Conservation (phyloP, 2,113 vertebrate genomes). For the Todiramphus chloris region DNA sequence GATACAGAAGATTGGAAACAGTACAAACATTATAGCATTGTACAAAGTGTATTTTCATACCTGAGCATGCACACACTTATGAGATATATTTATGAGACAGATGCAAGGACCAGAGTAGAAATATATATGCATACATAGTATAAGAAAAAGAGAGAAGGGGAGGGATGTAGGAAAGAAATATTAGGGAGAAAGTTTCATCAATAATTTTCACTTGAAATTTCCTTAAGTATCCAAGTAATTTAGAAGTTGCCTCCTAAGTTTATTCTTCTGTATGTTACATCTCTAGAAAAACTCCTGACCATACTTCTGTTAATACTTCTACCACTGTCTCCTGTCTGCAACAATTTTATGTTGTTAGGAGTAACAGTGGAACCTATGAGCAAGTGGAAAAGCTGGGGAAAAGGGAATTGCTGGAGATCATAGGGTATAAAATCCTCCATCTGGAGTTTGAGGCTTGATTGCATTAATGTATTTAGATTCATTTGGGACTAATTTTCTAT, state of each 20-base stretch:
- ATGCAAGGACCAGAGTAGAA: background rate
- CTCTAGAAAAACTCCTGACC: background rate
- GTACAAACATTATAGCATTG: slow-evolving; percentile 41
- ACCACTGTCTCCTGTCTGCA: background rate
- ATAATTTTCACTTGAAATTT: background rate
- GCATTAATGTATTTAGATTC: background rate
- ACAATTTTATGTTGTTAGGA: background rate
- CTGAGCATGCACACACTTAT: slow-evolving; percentile 6
- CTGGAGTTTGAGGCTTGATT: background rate
- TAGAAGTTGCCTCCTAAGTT: background rate
- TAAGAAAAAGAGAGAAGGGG: background rate
- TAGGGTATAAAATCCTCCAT: background rate
- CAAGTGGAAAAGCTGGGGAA: background rate
- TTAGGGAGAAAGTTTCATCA: background rate
- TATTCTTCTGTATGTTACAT: background rate
- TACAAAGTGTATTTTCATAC: slow-evolving; percentile 49
- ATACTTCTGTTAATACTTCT: background rate
- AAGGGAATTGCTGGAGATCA: background rate
- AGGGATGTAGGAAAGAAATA: background rate
- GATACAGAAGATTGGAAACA: slow-evolving; percentile 54
- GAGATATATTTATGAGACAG: slow-evolving; percentile 47
- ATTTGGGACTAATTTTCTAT: background rate
- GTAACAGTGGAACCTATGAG: background rate
- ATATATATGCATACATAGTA: background rate
- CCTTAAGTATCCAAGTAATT: background rate